phyloP scores from a whole-genome alignment of 2,113 vertebrate genomes.

The Tympanuchus pallidicinctus region DNA sequence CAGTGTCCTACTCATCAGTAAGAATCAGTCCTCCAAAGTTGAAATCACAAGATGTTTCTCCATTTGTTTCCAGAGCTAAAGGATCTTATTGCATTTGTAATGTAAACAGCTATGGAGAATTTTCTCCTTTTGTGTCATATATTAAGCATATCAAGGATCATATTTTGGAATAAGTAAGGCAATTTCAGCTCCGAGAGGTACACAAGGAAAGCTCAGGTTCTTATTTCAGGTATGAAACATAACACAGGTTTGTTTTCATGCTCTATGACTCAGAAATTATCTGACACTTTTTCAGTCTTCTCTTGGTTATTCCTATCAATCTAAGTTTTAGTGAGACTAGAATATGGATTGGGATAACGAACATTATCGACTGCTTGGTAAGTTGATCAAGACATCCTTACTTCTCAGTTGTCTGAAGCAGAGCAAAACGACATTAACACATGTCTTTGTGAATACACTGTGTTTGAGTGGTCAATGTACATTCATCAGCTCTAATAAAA shows the following conservation, averaged over 20 bases:
- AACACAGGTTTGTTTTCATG: not conserved
- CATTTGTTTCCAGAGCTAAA: not conserved
- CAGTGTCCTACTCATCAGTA: not conserved
- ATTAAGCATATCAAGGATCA: not conserved
- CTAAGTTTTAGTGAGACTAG: not conserved
- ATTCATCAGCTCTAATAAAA: slow-evolving; percentile 40
- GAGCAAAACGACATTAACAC: not conserved
- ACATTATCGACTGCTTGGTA: not conserved
- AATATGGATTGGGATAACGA: not conserved
- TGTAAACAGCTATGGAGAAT: not conserved
- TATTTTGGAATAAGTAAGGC: not conserved
- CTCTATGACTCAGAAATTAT: not conserved
- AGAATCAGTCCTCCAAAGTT: not conserved
- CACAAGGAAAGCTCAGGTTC: not conserved
- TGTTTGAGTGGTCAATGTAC: not conserved
- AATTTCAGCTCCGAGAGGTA: not conserved
- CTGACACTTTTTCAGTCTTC: not conserved
- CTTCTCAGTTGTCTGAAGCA: not conserved
- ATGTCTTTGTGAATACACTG: not conserved
- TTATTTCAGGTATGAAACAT: not conserved
- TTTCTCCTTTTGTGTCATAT: not conserved
- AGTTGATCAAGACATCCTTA: not conserved
- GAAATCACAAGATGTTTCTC: not conserved
- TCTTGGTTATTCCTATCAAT: not conserved
- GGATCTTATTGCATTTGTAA: not conserved